These are phyloP conservation scores for Anas acuta DNA, from an alignment of 2,797 vertebrate genomes.

Conservation along the genomic window DNA sequence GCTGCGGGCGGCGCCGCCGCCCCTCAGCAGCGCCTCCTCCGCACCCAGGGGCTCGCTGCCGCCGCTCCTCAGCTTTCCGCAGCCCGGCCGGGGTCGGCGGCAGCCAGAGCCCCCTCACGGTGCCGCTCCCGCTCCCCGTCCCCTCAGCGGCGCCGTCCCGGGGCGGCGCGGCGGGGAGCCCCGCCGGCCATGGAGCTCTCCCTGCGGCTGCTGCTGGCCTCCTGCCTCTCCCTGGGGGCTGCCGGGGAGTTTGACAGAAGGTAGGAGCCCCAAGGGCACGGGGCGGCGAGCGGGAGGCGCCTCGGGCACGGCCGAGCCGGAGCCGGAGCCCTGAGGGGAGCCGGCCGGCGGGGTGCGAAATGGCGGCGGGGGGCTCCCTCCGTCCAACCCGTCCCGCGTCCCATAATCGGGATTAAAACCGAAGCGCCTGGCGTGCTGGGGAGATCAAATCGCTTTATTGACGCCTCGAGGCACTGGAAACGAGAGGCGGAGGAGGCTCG, in stretches of 20 bases:
- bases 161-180: not conserved
- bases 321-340: not conserved
- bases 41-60: not conserved
- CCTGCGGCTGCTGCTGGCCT: constrained; percentile 75
- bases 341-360: not conserved
- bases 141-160: not conserved
- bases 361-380: not conserved
- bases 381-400: not conserved
- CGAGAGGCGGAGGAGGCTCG: not conserved
- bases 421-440: not conserved
- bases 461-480: not conserved
- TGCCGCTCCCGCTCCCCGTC: not conserved
- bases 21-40: constrained; percentile 21
- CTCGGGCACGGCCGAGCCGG: not conserved
- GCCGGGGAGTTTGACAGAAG: constrained; percentile 90
- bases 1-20: not conserved
- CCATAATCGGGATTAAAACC: not conserved
- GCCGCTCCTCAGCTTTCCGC: not conserved
- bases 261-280: constrained; percentile 74
- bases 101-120: not conserved
- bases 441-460: not conserved
- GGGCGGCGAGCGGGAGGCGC: not conserved
- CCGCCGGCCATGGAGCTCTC: constrained; percentile 27
- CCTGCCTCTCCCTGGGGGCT: constrained; percentile 81
- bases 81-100: not conserved